Conservation (phyloP, 2,113 vertebrate species). For the Callithrix jacchus region DNA sequence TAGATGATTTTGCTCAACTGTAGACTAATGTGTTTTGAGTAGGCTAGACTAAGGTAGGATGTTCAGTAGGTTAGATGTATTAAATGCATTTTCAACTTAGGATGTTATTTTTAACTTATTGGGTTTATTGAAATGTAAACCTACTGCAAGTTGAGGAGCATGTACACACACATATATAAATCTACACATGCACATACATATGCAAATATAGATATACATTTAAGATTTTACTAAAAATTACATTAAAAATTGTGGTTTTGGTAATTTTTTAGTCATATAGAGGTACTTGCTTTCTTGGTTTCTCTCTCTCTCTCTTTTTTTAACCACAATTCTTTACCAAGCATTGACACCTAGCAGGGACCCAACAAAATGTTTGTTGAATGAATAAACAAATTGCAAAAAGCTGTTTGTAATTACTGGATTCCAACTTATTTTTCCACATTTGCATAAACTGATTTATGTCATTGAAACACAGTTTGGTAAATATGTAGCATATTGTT, state of each 20-base stretch:
- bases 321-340: not conserved
- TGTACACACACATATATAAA: not conserved
- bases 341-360: not conserved
- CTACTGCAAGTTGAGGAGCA: not conserved
- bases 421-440: not conserved
- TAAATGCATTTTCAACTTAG: not conserved
- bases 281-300: not conserved
- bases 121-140: not conserved
- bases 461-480: not conserved
- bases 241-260: not conserved
- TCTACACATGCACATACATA: too few relatives aligned
- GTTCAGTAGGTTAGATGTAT: not conserved
- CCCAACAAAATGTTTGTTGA: conserved; percentile 19
- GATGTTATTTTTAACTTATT: not conserved
- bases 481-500: not conserved
- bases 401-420: not conserved
- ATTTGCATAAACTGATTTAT: not conserved
- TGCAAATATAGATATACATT: not conserved
- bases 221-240: conserved; percentile 13
- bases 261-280: not conserved
- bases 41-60: not conserved
- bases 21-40: not conserved
- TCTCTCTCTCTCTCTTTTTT: conserved; percentile 8
- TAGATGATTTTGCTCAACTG: not conserved
- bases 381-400: conserved; percentile 18